Base-by-base conservation (phyloP, 2,113 vertebrate genomes). In the Nesoenas mayeri region DNA sequence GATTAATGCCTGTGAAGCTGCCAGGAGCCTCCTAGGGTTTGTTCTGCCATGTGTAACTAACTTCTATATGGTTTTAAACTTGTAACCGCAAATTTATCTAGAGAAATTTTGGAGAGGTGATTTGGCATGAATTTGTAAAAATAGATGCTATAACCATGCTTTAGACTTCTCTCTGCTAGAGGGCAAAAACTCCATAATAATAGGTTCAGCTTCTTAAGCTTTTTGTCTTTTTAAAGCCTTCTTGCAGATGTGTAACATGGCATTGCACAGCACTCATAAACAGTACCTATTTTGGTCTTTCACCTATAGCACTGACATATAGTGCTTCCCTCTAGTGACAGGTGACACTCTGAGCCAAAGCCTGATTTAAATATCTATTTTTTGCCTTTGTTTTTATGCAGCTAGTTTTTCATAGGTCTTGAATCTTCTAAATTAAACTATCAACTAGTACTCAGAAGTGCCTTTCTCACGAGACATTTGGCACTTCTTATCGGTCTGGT, bases 1-100 rank as follows among this genome's bases (percentile, higher is more conserved):
- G 61, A 93, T 91, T 85, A 91, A 88, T 75, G 24, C 44, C 50
- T 60, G 0, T 50, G 54, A 85, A 89, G 28, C 74, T 89, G 66
- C 36, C 58, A 91, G 40, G 82, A 85, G 20, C 50, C n/a, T 87
- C 57, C 57, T 65, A 36, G 78, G 66, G 53, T 85, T 96, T 93
- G 44, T 74, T 66, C 65, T 95, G 78, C 62, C 58, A 26, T 47
- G 95, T 85, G 25, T 72, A 64, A 47, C 42, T 61, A 51, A 81
- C 61, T 64, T 29, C 18, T 28, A 3, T 47, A 18, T 65, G 22
- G 31, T 91, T 93, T 85, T 93, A 89, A 93, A 79, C 42, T 94
- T 69, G 18, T 60, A 53, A 56, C 70, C 88, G 72, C 36, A 80
- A 79, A 85, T 65, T 40, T 90, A 47, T 75, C 91, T 81, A n/a